Conservation (phyloP, 2,113 vertebrate species). For the Pteruthius melanotis region DNA sequence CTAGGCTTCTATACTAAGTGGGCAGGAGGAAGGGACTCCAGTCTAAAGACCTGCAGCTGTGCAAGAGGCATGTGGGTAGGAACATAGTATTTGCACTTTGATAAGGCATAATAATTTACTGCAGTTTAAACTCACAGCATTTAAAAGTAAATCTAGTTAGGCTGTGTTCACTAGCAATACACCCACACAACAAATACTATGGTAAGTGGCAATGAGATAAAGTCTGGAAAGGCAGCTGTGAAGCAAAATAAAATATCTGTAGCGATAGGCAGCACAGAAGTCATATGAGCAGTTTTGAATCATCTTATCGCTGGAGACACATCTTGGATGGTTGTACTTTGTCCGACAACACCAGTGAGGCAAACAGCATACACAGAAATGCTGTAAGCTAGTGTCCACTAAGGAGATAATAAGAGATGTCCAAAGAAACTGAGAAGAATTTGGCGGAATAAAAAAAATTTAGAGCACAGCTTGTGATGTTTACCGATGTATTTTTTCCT, state of each 20-base stretch:
- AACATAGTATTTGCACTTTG: not conserved
- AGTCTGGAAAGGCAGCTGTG: not conserved
- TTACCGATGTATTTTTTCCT: not conserved
- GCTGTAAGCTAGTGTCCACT: not conserved
- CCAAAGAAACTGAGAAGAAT: not conserved
- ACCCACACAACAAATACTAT: constrained; percentile 38
- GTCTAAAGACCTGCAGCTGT: not conserved
- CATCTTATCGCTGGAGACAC: not conserved
- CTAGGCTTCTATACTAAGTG: not conserved
- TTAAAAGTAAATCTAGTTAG: constrained; percentile 42
- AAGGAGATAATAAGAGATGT: not conserved
- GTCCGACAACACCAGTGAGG: not conserved
- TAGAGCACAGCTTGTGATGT: not conserved
- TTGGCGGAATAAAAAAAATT: not conserved
- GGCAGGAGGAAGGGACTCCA: not conserved
- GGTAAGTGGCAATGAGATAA: not conserved
- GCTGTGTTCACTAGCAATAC: constrained; percentile 7
- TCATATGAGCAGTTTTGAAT: not conserved
- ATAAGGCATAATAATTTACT: constrained; percentile 6
- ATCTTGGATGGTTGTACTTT: not conserved
- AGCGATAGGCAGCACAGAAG: not conserved
- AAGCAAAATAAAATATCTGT: not conserved
- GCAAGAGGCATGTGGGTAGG: not conserved
- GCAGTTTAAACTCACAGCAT: not conserved
- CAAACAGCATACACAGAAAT: not conserved